Percentiles rank a stretch among this genome's conserved stretches.
Evolutionary conservation across 2,113 vertebrate genomes (phyloP).

Genomic region (Melanocharis versteri): DNA sequence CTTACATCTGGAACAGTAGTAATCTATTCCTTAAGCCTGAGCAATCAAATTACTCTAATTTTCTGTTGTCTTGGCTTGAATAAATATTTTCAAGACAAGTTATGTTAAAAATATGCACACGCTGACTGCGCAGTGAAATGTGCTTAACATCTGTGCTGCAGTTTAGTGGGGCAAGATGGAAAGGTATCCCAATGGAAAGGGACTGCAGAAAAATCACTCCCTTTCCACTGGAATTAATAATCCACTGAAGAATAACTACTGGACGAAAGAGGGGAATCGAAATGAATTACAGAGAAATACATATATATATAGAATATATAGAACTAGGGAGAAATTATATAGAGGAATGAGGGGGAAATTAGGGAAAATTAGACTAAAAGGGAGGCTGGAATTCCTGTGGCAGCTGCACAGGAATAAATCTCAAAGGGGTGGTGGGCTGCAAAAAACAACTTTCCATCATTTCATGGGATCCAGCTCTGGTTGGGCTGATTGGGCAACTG

Average conservation of each 20-base stretch:
- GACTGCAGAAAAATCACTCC: background rate
- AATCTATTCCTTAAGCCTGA: slow-evolving; percentile 28
- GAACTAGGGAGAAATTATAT: background rate
- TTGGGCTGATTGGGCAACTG: background rate
- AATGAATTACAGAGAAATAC: background rate
- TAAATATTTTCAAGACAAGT: slow-evolving; percentile 65
- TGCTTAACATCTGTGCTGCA: slow-evolving; percentile 57
- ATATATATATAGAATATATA: background rate
- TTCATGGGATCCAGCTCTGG: background rate
- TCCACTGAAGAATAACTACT: background rate
- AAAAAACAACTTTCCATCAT: background rate
- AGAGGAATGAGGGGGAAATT: background rate
- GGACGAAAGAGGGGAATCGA: background rate
- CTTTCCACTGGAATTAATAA: background rate
- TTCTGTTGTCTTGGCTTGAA: slow-evolving; percentile 61
- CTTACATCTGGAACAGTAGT: slow-evolving; percentile 44
- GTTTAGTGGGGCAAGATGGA: background rate
- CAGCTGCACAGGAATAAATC: background rate
- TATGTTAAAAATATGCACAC: slow-evolving; percentile 56
- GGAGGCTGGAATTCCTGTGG: background rate
- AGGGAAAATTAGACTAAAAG: background rate
- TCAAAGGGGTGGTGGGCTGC: background rate
- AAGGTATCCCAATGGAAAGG: slow-evolving; percentile 31
- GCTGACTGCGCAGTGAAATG: slow-evolving; percentile 15
- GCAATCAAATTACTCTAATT: slow-evolving; percentile 55